Base-by-base conservation (phyloP, 2,888 invertebrate species). In the Phyto melanocephala region DNA sequence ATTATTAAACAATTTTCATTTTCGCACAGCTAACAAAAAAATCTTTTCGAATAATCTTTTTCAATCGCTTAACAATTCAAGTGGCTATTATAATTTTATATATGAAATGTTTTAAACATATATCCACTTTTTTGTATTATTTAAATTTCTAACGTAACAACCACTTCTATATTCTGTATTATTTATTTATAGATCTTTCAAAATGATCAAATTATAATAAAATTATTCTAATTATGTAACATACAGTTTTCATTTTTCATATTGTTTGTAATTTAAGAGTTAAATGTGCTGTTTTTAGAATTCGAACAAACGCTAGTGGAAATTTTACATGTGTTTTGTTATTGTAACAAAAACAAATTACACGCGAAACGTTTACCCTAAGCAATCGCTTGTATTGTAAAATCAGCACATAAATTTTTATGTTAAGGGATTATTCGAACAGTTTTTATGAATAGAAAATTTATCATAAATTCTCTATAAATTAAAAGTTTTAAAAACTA, bases 1-100 rank as follows among this genome's bases (percentile, higher is more conserved):
- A 56, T 75, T 63, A 54, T 37, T 42, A 2, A 17, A 45, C 42
- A 75, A 45, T 45, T 70, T 52, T 35, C 22, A 6, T 28, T 62
- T 45, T 63, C 13, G 5, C 68, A 68, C 17, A 20, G 52, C n/a
- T 20, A 28, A 40, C 50, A 35, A 20, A 35, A 62, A 33, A 4
- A 45, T 24, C 1, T n/a, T n/a, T n/a, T 63, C 1, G 40, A 42
- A 71, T 15, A 65, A 60, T 56, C 28, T 60, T 58, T 33, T 13
- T 35, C 42, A 60, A 42, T 37, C 56, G 13, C 8, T 24, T 20
- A 40, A 52, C 28, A 37, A n/a, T 11, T 28, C 37, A 52, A 15
- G 0, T 40, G 22, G 7, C 1, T 50, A 15, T 40, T 17, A 24
- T 11, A 13, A 47, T 47, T 47, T 1, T 47, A 20, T 47, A 17